These are phyloP conservation scores for Troides oblongomaculatus DNA, from an alignment of 2,888 invertebrate genomes.

Conservation along the genomic window DNA sequence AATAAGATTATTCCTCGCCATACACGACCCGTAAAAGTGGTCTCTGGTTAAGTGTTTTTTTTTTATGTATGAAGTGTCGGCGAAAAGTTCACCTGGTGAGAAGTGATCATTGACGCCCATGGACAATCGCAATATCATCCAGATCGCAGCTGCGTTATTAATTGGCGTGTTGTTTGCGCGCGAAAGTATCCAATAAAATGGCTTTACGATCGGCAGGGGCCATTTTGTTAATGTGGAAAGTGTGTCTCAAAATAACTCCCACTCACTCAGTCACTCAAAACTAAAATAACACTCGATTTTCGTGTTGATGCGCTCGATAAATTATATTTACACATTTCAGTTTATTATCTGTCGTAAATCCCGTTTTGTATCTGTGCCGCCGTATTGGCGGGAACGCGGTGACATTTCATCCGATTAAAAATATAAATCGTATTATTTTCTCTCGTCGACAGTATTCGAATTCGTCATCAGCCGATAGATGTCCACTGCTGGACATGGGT, in stretches of 20 bases:
- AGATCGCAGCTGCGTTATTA: too few species aligned
- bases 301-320: background rate
- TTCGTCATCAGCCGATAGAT: too few species aligned
- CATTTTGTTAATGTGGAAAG: background rate
- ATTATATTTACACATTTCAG: slow-evolving; percentile 1
- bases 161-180: background rate
- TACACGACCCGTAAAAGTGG: background rate
- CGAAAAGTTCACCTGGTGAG: too few species aligned
- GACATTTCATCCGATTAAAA: background rate
- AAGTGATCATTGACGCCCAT: too few species aligned
- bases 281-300: background rate
- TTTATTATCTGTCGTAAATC: background rate
- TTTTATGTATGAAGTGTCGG: too few species aligned
- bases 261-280: too few species aligned
- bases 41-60: background rate
- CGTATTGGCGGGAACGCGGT: slow-evolving; percentile 2
- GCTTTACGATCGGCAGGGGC: background rate
- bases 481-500: too few species aligned
- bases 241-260: slow-evolving; percentile 9
- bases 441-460: too few species aligned
- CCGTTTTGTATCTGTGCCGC: background rate
- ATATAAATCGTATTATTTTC: background rate
- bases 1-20: too few species aligned
- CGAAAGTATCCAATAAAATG: background rate
- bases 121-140: too few species aligned